A percentile compares a stretch with the other conserved stretches of the same genome.
phyloP scores from a whole-genome alignment of 2,113 vertebrate species.

The Chrysemys picta region DNA sequence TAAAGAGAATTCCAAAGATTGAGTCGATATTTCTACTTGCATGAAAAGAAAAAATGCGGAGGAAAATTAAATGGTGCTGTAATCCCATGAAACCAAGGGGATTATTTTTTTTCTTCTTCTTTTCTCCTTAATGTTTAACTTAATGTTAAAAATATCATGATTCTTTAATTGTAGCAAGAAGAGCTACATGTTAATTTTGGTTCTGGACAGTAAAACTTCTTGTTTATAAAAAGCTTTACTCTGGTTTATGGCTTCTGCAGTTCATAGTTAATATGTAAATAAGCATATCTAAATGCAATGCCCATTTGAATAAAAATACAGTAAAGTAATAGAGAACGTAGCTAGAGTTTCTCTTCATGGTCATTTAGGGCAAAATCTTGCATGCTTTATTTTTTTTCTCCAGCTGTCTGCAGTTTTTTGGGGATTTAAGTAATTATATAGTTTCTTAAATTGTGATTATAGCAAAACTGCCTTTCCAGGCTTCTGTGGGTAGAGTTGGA shows the following conservation, averaged over 20 bases:
- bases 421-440: constrained; percentile 65
- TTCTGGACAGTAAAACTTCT: constrained; percentile 44
- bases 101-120: constrained; percentile 62
- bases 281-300: constrained; percentile 42
- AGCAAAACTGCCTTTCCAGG: constrained; percentile 46
- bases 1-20: constrained; percentile 39
- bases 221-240: constrained; percentile 61
- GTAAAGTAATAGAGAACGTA: constrained; percentile 36
- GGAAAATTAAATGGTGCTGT: constrained; percentile 64
- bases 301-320: constrained; percentile 53
- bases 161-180: constrained; percentile 56
- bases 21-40: constrained; percentile 29
- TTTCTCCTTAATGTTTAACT: constrained; percentile 31
- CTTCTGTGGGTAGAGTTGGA: constrained; percentile 56
- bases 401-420: constrained; percentile 37
- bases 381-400: constrained; percentile 10
- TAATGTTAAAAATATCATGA: constrained; percentile 59
- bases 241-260: constrained; percentile 52
- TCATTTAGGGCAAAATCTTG: constrained; percentile 64
- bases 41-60: constrained; percentile 46
- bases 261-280: constrained; percentile 64
- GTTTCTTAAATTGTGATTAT: constrained; percentile 58
- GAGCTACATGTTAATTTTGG: constrained; percentile 46
- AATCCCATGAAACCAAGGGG: constrained; percentile 57
- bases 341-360: constrained; percentile 58